A percentile compares a stretch with the other conserved stretches of the same genome.
These are phyloP conservation scores for Pycnonotus jocosus DNA, from an alignment of 2,113 vertebrate genomes.

Conservation along the genomic window DNA sequence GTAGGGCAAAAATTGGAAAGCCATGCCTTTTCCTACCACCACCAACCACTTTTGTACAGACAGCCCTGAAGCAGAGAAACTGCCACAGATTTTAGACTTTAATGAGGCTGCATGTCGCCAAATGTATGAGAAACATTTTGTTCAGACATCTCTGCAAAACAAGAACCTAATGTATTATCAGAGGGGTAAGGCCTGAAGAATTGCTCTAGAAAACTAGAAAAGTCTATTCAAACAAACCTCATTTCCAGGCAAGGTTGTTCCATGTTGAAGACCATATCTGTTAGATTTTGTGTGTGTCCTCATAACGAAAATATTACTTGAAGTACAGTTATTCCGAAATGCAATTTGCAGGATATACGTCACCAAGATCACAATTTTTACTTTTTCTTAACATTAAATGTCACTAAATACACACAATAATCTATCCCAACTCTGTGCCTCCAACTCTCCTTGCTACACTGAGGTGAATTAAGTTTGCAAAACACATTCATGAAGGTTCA, in stretches of 20 bases:
- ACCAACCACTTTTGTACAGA: fast-evolving
- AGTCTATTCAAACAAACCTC: background rate
- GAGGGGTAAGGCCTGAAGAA: background rate
- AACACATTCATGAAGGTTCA: background rate
- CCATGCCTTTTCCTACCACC: background rate
- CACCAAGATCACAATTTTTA: background rate
- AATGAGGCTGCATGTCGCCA: background rate
- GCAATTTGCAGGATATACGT: background rate
- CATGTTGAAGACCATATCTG: background rate
- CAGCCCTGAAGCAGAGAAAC: background rate
- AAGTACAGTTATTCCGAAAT: background rate
- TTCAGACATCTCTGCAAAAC: background rate
- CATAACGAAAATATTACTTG: background rate
- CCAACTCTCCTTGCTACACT: background rate
- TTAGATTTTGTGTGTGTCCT: background rate
- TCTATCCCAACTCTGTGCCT: background rate
- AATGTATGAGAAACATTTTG: background rate
- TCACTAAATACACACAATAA: background rate
- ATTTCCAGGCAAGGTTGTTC: background rate
- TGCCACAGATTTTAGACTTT: background rate
- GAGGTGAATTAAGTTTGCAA: background rate
- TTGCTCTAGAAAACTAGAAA: background rate
- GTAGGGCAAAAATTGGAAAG: background rate
- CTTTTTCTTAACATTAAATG: background rate
- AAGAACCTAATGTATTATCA: background rate